Evolutionary conservation across 2,888 invertebrate genomes (phyloP), one percentile per base, ranked within the genome.

Genomic region (Mesorhabditis belari): DNA sequence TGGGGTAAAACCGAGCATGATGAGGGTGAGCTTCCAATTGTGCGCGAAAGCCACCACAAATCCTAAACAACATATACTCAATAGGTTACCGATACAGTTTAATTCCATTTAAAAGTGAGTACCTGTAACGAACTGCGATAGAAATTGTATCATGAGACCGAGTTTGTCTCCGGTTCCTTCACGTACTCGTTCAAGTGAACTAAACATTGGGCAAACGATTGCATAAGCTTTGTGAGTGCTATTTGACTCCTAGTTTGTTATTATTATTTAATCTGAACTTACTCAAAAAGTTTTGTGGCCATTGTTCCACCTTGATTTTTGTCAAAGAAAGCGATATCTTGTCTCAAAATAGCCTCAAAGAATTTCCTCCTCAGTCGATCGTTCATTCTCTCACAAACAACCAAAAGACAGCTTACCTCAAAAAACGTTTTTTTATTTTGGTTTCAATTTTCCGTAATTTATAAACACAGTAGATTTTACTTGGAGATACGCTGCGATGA

Each of bases 271-370:
- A n/a, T 12, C 19, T 2, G 21, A 12, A 54, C 81, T 74, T 77
- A 85, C 85, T 85, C 85, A n/a, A 84, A 83, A 5, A 85, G 75
- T 69, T 84, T 83, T 1, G 82, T 81, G 2, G 84, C 82, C 44
- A 85, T 77, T 66, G 84, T 83, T 50, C 85, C 85, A 21, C 81
- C 81, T 62, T 83, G 81, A 68, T 83, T 82, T 23, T 79, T 81
- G 67, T 84, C 84, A 71, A 81, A 83, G 71, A 71, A 72, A 5
- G 69, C 60, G 55, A 74, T 69, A 28, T 71, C 73, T 67, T 84
- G 83, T n/a, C 80, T 69, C 27, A 84, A 69, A 51, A 84, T 77
- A 9, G 81, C 73, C 52, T 75, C 71, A 59, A 85, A 81, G 65
- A 85, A 85, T 44, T 70, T 70, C 49, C 80, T 75, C 25, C 85